Evolutionary conservation across 2,888 invertebrate species (phyloP).

Genomic region (Drosophila gaucha): DNA sequence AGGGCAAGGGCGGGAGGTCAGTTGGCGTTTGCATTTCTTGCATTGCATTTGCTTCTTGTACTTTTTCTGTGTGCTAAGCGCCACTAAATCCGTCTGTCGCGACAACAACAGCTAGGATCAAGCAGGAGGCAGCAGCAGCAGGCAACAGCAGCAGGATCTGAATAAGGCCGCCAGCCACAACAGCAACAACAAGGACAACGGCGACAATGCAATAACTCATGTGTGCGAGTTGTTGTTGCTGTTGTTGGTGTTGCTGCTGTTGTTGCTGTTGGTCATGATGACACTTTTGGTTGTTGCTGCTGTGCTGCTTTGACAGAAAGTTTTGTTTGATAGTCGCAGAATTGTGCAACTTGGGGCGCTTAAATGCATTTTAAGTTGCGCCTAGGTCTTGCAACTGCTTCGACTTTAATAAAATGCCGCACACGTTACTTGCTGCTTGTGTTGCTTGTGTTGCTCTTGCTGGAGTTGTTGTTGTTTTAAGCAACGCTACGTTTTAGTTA

Average conservation of each 20-base stretch:
- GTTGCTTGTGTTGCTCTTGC: slow-evolving; percentile 15
- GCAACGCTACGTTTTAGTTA: slow-evolving; percentile 59
- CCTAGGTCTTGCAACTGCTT: slow-evolving; percentile 16
- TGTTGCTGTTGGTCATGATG: slow-evolving; percentile 31
- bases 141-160: slow-evolving; percentile 25
- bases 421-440: slow-evolving; percentile 43
- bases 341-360: slow-evolving; percentile 64
- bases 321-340: slow-evolving; percentile 65
- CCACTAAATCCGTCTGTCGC: slow-evolving; percentile 70
- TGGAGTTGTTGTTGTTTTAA: slow-evolving; percentile 22
- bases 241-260: slow-evolving; percentile 20
- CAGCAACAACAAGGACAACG: slow-evolving; percentile 38
- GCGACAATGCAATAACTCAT: slow-evolving; percentile 75
- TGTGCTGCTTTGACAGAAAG: slow-evolving; percentile 60
- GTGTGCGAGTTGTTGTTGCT: slow-evolving; percentile 39
- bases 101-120: slow-evolving; percentile 50
- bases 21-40: slow-evolving; percentile 59
- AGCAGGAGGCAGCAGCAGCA: slow-evolving; percentile 22
- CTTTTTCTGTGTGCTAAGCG: slow-evolving; percentile 61
- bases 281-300: slow-evolving; percentile 40
- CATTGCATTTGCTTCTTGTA: slow-evolving; percentile 30
- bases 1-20: slow-evolving; percentile 27
- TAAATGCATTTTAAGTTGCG: slow-evolving; percentile 68
- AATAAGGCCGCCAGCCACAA: slow-evolving; percentile 43
- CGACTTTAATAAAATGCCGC: slow-evolving; percentile 67